Base-by-base conservation (phyloP, 1,140 invertebrate genomes). In the Drosophila miranda region DNA sequence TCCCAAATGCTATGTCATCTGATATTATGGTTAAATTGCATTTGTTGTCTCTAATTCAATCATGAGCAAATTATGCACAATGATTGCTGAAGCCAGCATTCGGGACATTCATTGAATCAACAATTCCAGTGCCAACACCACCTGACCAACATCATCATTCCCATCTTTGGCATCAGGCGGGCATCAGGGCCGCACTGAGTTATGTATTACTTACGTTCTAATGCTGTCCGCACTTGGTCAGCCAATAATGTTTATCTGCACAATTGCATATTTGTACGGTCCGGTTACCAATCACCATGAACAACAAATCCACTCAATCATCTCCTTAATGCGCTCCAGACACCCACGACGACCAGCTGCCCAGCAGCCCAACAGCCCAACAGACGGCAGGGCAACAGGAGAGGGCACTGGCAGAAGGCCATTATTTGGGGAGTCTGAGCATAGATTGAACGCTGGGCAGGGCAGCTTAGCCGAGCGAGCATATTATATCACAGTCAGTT, bases 281-380 rank as follows among this genome's bases (percentile, higher is more conserved):
- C 46, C 60, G 57, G 48, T 54, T 54, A 61, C 60, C 73, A 77
- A 69, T 84, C 76, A 60, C 56, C 57, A 80, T 61, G 66, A 63
- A 61, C 76, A 86, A 60, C 67, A 87, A 86, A 87, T 81, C 81
- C 81, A 86, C 81, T 86, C 81, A 87, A 86, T 86, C 81, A 86
- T 86, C 69, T 81, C 73, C 69, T 67, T 86, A 86, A 86, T 86
- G 70, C 69, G 66, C 70, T 62, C 56, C 54, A 75, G 55, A 59
- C 52, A 52, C 60, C 51, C 28, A 45, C 11, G 34, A 38, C 11
- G 34, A 7, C 34, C 34, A 16, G 21, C 45, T 9, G 30, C 30
- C 30, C 30, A 34, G 3, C 30, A 6, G 28, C 28, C 28, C 28
- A 9, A 52, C 28, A 28, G 34, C 7, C 44, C 34, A 9, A 30